Conservation (phyloP, 1,140 invertebrate species). For the Hylyphantes graminicola region DNA sequence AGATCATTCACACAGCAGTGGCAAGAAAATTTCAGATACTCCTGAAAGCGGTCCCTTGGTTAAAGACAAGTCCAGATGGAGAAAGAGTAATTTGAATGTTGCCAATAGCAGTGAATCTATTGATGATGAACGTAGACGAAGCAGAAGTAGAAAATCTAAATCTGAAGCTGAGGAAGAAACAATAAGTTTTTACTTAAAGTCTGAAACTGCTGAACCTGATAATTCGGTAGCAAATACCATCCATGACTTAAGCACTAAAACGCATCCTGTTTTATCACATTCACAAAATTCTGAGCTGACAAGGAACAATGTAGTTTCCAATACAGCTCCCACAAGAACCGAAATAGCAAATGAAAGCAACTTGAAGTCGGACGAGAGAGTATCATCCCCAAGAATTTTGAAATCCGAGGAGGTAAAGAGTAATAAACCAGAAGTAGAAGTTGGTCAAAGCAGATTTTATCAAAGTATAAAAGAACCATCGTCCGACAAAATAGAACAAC, state of each 20-base stretch:
- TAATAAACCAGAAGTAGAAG: neutral
- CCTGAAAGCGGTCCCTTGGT: constrained; percentile 77
- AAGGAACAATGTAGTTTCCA: neutral
- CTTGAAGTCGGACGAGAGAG: neutral
- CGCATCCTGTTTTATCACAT: neutral
- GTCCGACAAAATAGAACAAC: neutral
- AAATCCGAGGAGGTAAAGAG: no score
- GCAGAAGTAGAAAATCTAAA: constrained; percentile 39
- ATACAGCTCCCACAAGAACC: neutral
- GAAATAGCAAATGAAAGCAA: neutral
- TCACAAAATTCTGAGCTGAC: neutral
- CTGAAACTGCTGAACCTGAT: neutral
- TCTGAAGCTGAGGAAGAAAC: constrained; percentile 36
- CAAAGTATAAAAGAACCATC: constrained; percentile 37
- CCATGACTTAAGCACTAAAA: neutral
- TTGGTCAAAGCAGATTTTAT: constrained; percentile 41
- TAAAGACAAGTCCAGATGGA: constrained; percentile 81
- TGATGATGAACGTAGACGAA: constrained; percentile 53
- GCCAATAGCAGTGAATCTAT: constrained; percentile 72
- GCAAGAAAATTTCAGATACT: constrained; percentile 84
- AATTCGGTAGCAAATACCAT: no score
- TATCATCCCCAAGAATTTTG: neutral
- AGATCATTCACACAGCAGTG: constrained; percentile 79
- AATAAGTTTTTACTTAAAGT: constrained; percentile 39
- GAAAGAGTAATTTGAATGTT: constrained; percentile 79